Percentiles rank a stretch among this genome's conserved stretches.
Conservation (phyloP, 2,113 vertebrate genomes). For the Anthoscopus minutus region DNA sequence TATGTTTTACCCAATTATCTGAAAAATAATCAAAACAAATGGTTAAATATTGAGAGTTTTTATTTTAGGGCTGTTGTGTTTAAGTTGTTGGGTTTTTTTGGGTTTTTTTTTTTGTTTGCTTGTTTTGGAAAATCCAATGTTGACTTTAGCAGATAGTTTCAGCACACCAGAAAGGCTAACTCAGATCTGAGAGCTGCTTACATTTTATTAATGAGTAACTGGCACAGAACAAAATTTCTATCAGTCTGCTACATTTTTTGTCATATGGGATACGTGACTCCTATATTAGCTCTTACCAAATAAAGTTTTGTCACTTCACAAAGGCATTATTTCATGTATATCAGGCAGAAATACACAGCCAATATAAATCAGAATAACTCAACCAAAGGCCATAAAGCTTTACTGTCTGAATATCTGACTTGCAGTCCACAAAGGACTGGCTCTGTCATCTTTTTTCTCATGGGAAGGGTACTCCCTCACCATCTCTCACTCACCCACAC, state of each 20-base stretch:
- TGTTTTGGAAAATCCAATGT: neutral
- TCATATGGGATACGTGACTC: neutral
- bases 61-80: neutral
- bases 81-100: neutral
- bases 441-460: neutral
- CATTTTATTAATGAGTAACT: neutral
- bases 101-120: neutral
- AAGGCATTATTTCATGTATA: neutral
- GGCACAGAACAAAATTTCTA: neutral
- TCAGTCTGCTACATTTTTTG: neutral
- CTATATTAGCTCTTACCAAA: neutral
- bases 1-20: neutral
- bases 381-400: neutral
- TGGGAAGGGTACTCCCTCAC: neutral
- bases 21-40: constrained; percentile 18
- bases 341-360: neutral
- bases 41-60: neutral
- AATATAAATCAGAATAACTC: neutral
- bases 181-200: neutral
- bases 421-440: neutral
- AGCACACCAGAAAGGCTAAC: neutral
- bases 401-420: neutral
- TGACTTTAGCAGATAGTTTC: neutral
- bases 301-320: neutral
- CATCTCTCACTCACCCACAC: neutral